phyloP scores from a whole-genome alignment of 2,113 vertebrate species.

The Triplophysa rosa region DNA sequence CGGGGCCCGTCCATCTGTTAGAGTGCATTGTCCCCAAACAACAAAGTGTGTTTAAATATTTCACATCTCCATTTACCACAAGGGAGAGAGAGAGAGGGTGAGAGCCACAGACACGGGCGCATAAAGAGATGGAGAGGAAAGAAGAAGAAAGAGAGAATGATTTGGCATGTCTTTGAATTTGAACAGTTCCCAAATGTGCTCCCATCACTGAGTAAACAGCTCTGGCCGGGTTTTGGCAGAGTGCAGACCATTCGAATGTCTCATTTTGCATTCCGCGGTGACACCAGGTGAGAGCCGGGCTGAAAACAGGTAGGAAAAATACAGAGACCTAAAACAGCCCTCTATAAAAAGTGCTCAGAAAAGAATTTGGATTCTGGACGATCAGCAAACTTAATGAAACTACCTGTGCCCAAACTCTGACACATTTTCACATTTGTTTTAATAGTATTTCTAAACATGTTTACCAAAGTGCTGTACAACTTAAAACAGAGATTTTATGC shows the following conservation, averaged over 20 bases:
- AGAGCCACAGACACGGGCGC: constrained; percentile 33
- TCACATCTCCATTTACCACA: constrained; percentile 78
- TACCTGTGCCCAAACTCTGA: background rate
- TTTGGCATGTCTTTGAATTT: constrained; percentile 78
- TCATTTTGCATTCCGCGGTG: constrained; percentile 43
- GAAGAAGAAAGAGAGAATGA: constrained; percentile 65
- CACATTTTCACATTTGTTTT: background rate
- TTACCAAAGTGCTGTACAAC: too few species aligned
- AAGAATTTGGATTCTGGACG: background rate
- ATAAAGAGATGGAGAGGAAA: constrained; percentile 41
- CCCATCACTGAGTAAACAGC: constrained; percentile 75
- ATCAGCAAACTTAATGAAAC: constrained; percentile 5
- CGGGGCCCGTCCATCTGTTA: constrained; percentile 91
- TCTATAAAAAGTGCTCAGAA: background rate
- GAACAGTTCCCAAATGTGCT: constrained; percentile 78
- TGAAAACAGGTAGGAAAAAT: constrained; percentile 34
- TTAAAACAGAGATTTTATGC: too few species aligned
- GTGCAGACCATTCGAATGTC: constrained; percentile 71
- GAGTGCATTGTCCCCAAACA: constrained; percentile 83
- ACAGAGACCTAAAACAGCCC: background rate
- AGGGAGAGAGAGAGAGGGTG: constrained; percentile 64
- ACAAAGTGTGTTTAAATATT: constrained; percentile 90
- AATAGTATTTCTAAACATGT: too few species aligned
- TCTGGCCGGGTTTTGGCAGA: constrained; percentile 68
- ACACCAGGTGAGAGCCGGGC: constrained; percentile 32